These are phyloP conservation scores for Nymphalis polychloros DNA, from an alignment of 2,888 invertebrate genomes.

Conservation along the genomic window DNA sequence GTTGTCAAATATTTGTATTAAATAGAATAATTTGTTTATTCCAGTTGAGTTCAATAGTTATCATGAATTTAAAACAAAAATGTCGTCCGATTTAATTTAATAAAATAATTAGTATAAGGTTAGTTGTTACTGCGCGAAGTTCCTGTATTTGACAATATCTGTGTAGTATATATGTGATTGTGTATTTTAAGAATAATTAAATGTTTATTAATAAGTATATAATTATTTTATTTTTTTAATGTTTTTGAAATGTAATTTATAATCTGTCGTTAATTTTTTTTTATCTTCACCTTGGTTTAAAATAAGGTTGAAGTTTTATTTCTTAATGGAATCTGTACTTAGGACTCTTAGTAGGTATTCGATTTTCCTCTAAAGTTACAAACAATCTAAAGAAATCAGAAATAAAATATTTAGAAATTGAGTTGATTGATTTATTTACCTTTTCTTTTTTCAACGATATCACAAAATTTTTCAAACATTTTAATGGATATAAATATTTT, in stretches of 20 bases:
- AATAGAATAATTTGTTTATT: background rate
- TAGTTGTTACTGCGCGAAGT: constrained; percentile 53
- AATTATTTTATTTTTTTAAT: constrained; percentile 1
- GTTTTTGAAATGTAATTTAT: background rate
- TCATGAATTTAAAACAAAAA: constrained; percentile 1
- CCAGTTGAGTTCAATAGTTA: background rate
- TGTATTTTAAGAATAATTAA: constrained; percentile 11
- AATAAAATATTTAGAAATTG: constrained; percentile 22
- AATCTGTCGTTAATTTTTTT: constrained; percentile 8
- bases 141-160: constrained; percentile 75
- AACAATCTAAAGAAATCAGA: background rate
- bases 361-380: background rate
- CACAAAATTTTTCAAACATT: too few species aligned
- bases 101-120: constrained; percentile 28
- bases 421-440: background rate
- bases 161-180: constrained; percentile 38
- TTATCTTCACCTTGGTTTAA: background rate
- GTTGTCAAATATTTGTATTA: constrained; percentile 4
- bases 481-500: too few species aligned
- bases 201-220: constrained; percentile 8
- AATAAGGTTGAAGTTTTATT: constrained; percentile 9
- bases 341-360: background rate
- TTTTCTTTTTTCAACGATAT: too few species aligned
- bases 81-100: constrained; percentile 20
- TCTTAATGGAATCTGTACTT: constrained; percentile 6